Percentiles rank a stretch among this genome's conserved stretches.
These are phyloP conservation scores for Emmelina monodactyla DNA, from an alignment of 2,888 invertebrate genomes.

Conservation along the genomic window DNA sequence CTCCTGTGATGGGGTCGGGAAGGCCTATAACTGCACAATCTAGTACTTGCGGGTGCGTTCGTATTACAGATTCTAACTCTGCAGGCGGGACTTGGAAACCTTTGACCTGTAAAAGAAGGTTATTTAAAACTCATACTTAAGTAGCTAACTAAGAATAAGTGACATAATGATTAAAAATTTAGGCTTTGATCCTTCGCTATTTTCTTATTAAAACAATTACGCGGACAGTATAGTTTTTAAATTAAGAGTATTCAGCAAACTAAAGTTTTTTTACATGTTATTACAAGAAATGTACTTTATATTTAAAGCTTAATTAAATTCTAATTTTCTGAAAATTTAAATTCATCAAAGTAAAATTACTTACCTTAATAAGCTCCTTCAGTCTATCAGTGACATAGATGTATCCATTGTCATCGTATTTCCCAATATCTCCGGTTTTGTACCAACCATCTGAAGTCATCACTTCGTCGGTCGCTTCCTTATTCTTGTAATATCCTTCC, in stretches of 20 bases:
- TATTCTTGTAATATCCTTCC: conserved; percentile 68
- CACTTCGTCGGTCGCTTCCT: conserved; percentile 72
- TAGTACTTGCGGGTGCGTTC: conserved; percentile 74
- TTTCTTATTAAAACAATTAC: too few relatives aligned
- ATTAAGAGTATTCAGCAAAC: too few relatives aligned
- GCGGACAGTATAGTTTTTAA: too few relatives aligned
- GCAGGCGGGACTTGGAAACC: conserved; percentile 87
- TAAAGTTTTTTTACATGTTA: too few relatives aligned
- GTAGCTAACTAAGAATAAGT: too few relatives aligned
- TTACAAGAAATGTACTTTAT: too few relatives aligned
- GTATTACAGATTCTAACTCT: conserved; percentile 79
- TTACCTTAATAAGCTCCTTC: conserved; percentile 83
- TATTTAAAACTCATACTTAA: too few relatives aligned
- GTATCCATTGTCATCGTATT: conserved; percentile 70
- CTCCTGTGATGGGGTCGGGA: conserved; percentile 75
- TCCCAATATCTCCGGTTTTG: conserved; percentile 77
- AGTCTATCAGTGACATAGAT: conserved; percentile 78
- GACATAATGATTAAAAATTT: too few relatives aligned
- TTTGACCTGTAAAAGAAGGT: conserved; percentile 55
- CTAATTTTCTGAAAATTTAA: too few relatives aligned
- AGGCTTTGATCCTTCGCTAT: too few relatives aligned
- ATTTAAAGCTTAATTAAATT: too few relatives aligned
- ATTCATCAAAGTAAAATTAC: too few relatives aligned
- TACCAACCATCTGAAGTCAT: conserved; percentile 78
- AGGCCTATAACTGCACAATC: conserved; percentile 88